A percentile compares a stretch with the other conserved stretches of the same genome.
phyloP scores from a whole-genome alignment of 2,797 vertebrate species.

The Phrynocephalus vlangalii region DNA sequence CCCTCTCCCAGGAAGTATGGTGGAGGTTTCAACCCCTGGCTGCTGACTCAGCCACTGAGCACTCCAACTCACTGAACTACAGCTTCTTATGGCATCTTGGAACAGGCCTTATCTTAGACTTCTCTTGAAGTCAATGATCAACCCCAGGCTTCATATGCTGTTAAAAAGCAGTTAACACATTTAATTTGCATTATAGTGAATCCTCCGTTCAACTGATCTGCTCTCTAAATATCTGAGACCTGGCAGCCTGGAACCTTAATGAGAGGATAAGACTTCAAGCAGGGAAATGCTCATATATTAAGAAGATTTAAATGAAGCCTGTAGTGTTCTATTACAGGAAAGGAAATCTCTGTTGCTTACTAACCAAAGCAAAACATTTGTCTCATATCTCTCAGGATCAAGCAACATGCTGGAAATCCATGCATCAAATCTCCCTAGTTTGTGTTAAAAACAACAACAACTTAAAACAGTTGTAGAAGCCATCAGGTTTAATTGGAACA shows the following conservation, averaged over 20 bases:
- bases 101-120: conserved; percentile 44
- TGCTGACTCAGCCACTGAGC: no score
- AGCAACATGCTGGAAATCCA: background rate
- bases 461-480: background rate
- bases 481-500: background rate
- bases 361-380: accelerated
- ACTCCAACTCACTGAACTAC: no score
- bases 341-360: background rate
- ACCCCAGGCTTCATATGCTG: background rate
- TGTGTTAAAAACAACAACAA: no score
- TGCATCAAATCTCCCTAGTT: background rate
- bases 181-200: background rate
- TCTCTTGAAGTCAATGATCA: conserved; percentile 14
- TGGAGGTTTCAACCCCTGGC: no score
- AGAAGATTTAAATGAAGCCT: background rate
- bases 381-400: conserved; percentile 6
- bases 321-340: background rate
- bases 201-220: accelerated
- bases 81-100: background rate
- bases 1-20: no score
- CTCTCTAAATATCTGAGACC: accelerated
- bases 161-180: background rate
- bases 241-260: background rate
- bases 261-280: accelerated
- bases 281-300: accelerated